Percentiles rank a stretch among this genome's conserved stretches.
Conservation (phyloP, 1,140 invertebrate genomes). For the Trissolcus basalis region DNA sequence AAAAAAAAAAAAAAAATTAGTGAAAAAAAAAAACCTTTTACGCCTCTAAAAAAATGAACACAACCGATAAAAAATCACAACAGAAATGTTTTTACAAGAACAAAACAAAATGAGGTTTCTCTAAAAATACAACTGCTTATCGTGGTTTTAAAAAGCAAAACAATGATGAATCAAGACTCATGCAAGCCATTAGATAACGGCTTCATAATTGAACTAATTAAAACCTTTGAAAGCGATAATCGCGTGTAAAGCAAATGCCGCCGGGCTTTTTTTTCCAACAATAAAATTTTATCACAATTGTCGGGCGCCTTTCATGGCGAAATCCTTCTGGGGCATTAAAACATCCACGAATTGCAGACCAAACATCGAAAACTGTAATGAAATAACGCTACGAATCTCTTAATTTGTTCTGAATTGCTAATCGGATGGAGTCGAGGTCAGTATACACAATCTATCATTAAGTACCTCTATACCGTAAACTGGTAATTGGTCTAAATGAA, state of each 20-base stretch:
- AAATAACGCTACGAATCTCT: slow-evolving; percentile 48
- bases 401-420: slow-evolving; percentile 52
- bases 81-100: neutral
- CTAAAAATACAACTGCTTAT: neutral
- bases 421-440: slow-evolving; percentile 35
- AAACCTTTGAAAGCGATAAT: slow-evolving; percentile 12
- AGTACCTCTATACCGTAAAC: slow-evolving; percentile 41
- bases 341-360: slow-evolving; percentile 21
- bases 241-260: slow-evolving; percentile 17
- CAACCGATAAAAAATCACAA: no score
- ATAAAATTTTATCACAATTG: neutral
- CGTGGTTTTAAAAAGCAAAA: neutral
- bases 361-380: slow-evolving; percentile 19
- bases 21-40: no score
- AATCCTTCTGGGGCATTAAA: slow-evolving; percentile 15
- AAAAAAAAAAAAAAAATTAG: no score
- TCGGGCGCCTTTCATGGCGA: neutral
- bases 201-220: slow-evolving; percentile 14
- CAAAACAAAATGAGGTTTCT: no score
- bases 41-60: no score
- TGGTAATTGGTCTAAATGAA: slow-evolving; percentile 39
- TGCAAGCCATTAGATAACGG: neutral
- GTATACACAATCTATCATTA: slow-evolving; percentile 50
- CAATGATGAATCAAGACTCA: neutral
- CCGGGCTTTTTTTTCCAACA: slow-evolving; percentile 5